These are phyloP conservation scores for Drosophila prolongata DNA, from an alignment of 2,888 invertebrate species.

Conservation along the genomic window DNA sequence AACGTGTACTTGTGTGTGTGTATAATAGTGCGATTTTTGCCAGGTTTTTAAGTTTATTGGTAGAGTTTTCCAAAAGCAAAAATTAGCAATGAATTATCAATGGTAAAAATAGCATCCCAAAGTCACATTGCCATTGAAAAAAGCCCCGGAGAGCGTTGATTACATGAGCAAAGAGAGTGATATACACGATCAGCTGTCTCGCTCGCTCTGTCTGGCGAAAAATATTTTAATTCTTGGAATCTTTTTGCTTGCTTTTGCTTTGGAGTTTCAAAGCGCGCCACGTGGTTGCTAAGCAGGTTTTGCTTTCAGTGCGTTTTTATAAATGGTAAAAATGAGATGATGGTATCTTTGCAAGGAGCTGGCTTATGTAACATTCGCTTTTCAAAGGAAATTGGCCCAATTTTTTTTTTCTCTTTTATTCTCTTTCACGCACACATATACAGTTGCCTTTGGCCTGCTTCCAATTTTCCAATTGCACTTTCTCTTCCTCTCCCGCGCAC, in stretches of 20 bases:
- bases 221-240: slow-evolving; percentile 44
- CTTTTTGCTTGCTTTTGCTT: slow-evolving; percentile 20
- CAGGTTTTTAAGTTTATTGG: slow-evolving; percentile 5
- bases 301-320: slow-evolving; percentile 6
- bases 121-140: slow-evolving; percentile 67
- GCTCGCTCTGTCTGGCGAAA: slow-evolving; percentile 15
- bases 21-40: slow-evolving; percentile 17
- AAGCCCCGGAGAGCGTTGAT: slow-evolving; percentile 45
- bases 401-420: slow-evolving; percentile 47
- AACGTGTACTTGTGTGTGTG: slow-evolving; percentile 50
- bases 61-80: slow-evolving; percentile 33
- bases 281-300: slow-evolving; percentile 67
- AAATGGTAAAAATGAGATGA: slow-evolving; percentile 8
- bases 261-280: slow-evolving; percentile 53
- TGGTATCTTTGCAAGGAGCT: slow-evolving; percentile 32
- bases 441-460: slow-evolving; percentile 59
- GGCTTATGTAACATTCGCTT: slow-evolving; percentile 59
- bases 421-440: slow-evolving; percentile 13
- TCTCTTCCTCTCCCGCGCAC: slow-evolving; percentile 27
- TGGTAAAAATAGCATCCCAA: slow-evolving; percentile 23
- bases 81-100: slow-evolving; percentile 30
- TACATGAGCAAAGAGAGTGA: slow-evolving; percentile 62
- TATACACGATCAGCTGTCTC: slow-evolving; percentile 31
- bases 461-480: slow-evolving; percentile 73
- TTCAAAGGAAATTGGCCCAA: slow-evolving; percentile 43